A percentile compares a stretch with the other conserved stretches of the same genome.
These are phyloP conservation scores for Acanthoscelides obtectus DNA, from an alignment of 2,888 invertebrate genomes.

Conservation along the genomic window DNA sequence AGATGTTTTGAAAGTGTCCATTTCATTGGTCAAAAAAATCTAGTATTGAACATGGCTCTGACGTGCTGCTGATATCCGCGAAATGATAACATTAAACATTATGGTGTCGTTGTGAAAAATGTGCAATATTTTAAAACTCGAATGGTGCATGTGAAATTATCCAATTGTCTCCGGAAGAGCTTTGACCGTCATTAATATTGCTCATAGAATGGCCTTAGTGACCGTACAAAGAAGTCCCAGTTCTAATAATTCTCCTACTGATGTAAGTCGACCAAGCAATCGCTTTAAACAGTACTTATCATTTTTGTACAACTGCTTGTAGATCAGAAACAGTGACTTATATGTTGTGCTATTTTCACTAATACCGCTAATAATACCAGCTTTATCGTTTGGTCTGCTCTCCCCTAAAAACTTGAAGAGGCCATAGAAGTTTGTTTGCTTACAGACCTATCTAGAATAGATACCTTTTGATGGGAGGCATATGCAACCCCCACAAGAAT, in stretches of 20 bases:
- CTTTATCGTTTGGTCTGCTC: not conserved
- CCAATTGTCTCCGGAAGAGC: conserved; percentile 20
- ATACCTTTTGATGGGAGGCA: not conserved
- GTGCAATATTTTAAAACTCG: not conserved
- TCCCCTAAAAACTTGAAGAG: not conserved
- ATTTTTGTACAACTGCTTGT: not conserved
- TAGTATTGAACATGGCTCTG: conserved; percentile 49
- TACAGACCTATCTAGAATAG: not conserved
- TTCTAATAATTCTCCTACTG: conserved; percentile 58
- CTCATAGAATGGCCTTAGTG: conserved; percentile 60
- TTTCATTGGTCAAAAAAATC: conserved; percentile 28
- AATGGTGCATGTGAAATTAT: conserved; percentile 23
- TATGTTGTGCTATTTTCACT: not conserved
- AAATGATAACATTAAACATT: conserved; percentile 9
- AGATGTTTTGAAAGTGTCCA: not conserved
- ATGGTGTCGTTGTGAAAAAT: conserved; percentile 11
- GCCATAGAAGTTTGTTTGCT: not conserved
- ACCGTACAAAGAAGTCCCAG: conserved; percentile 70
- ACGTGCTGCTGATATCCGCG: conserved; percentile 35
- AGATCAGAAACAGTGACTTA: not conserved
- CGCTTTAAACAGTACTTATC: not conserved
- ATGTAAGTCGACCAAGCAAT: conserved; percentile 21
- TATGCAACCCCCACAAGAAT: not conserved
- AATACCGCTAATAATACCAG: not conserved
- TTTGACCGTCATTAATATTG: conserved; percentile 18